Percentiles rank a stretch among this genome's conserved stretches.
Evolutionary conservation across 2,888 invertebrate genomes (phyloP).

Genomic region (Limnephilus lunatus): DNA sequence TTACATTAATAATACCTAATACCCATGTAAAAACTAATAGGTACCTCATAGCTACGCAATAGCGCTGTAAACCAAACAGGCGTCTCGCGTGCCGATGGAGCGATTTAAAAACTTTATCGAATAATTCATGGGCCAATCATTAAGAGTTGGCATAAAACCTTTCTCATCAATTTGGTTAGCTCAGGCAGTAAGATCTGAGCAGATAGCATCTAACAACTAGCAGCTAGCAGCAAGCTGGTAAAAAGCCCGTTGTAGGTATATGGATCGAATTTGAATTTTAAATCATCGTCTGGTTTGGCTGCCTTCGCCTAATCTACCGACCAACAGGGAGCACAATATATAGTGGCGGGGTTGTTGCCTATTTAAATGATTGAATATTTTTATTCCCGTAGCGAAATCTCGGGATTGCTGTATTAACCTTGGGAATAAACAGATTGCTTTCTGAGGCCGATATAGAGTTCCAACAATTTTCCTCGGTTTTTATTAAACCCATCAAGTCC

Average conservation of each 20-base stretch:
- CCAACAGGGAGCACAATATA: slow-evolving; percentile 49
- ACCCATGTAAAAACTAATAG: not conserved
- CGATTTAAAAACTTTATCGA: slow-evolving; percentile 40
- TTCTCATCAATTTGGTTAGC: slow-evolving; percentile 46
- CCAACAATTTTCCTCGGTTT: not conserved
- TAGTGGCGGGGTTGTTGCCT: slow-evolving; percentile 46
- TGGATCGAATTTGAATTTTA: slow-evolving; percentile 65
- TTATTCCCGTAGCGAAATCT: slow-evolving; percentile 23
- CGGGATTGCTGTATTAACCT: slow-evolving; percentile 33
- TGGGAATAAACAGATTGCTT: slow-evolving; percentile 37
- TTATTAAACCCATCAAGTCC: not conserved
- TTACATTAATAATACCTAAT: not conserved
- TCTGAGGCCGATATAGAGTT: not conserved
- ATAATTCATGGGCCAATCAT: slow-evolving; percentile 30
- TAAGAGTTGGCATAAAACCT: slow-evolving; percentile 37
- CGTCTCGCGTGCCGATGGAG: slow-evolving; percentile 20
- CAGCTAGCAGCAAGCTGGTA: slow-evolving; percentile 48
- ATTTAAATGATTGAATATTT: slow-evolving; percentile 59
- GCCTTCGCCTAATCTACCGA: slow-evolving; percentile 59
- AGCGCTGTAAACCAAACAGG: slow-evolving; percentile 1
- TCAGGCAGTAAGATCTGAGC: slow-evolving; percentile 44
- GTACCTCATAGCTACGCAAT: slow-evolving; percentile 2
- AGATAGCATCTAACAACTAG: not conserved
- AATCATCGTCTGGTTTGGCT: slow-evolving; percentile 63
- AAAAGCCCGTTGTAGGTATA: slow-evolving; percentile 43